A percentile compares a stretch with the other conserved stretches of the same genome.
These are phyloP conservation scores for Ochotona curzoniae DNA, from an alignment of 2,113 vertebrate species.

Conservation along the genomic window DNA sequence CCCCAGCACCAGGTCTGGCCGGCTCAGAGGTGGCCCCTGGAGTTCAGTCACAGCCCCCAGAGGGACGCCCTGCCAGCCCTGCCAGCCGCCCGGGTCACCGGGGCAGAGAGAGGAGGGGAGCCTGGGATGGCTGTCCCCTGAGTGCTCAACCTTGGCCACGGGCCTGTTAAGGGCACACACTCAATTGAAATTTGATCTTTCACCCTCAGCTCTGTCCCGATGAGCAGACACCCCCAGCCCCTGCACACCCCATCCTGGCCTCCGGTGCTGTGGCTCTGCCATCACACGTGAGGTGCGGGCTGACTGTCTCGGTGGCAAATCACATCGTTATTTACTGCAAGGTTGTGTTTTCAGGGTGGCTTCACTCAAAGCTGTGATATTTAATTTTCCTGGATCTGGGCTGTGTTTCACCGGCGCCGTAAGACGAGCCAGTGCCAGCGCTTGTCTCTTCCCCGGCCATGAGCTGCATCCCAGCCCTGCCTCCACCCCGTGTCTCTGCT, in stretches of 20 bases:
- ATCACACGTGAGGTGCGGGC: conserved; percentile 80
- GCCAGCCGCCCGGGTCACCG: conserved; percentile 79
- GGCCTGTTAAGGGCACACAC: conserved; percentile 79
- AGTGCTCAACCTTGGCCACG: conserved; percentile 81
- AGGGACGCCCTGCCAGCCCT: background rate
- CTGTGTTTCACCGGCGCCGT: background rate
- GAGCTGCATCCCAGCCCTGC: no score
- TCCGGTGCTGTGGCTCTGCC: no score
- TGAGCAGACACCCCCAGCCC: conserved; percentile 61
- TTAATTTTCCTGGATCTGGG: conserved; percentile 46
- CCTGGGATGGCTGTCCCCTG: conserved; percentile 79
- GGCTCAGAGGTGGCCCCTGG: fast-evolving
- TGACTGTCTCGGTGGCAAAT: conserved; percentile 83
- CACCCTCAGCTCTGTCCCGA: conserved; percentile 70
- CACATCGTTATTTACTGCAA: conserved; percentile 87
- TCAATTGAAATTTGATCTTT: conserved; percentile 88
- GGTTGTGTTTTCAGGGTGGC: conserved; percentile 52
- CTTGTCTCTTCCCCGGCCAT: background rate
- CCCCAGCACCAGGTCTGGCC: no score
- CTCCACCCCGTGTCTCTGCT: no score
- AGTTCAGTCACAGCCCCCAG: background rate
- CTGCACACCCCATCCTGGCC: no score
- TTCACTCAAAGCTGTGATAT: conserved; percentile 46
- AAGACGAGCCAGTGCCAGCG: background rate
- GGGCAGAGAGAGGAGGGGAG: conserved; percentile 47